Evolutionary conservation across 2,113 vertebrate species (phyloP).

Genomic region (Atherinomorus stipes): DNA sequence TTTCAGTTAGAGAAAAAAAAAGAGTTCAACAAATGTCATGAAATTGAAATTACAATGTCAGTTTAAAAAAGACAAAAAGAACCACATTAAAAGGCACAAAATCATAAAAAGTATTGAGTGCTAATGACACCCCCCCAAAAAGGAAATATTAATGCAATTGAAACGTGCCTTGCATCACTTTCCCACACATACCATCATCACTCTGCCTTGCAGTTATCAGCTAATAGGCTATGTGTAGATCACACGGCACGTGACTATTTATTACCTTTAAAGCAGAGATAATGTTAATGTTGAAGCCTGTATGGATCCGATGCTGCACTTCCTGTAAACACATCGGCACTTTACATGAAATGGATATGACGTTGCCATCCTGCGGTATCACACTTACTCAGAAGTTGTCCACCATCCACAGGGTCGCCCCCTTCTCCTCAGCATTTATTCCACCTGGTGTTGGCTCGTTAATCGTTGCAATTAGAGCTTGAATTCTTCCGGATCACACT

Average conservation of each 20-base stretch:
- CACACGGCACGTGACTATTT: not conserved
- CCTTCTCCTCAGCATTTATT: conserved; percentile 88
- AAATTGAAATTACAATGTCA: too few species aligned
- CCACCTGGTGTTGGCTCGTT: conserved; percentile 80
- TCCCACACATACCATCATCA: not conserved
- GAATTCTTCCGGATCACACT: too few species aligned
- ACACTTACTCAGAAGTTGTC: conserved; percentile 88
- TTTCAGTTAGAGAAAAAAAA: too few species aligned
- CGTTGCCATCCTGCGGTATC: conserved; percentile 85
- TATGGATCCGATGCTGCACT: not conserved
- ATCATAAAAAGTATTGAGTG: too few species aligned
- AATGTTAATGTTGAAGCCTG: not conserved
- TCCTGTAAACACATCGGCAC: too few species aligned
- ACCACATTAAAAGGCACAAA: too few species aligned
- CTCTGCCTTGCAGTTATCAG: not conserved
- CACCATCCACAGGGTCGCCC: conserved; percentile 84
- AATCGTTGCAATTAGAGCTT: not conserved
- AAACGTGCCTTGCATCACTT: too few species aligned
- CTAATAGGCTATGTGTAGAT: too few species aligned
- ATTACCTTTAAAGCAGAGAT: not conserved
- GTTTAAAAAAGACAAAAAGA: too few species aligned
- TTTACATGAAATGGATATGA: conserved; percentile 37
- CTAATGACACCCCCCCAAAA: too few species aligned
- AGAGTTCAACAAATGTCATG: too few species aligned
- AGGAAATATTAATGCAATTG: too few species aligned